These are phyloP conservation scores for Carassius carassius DNA, from an alignment of 2,113 vertebrate species.

Conservation along the genomic window DNA sequence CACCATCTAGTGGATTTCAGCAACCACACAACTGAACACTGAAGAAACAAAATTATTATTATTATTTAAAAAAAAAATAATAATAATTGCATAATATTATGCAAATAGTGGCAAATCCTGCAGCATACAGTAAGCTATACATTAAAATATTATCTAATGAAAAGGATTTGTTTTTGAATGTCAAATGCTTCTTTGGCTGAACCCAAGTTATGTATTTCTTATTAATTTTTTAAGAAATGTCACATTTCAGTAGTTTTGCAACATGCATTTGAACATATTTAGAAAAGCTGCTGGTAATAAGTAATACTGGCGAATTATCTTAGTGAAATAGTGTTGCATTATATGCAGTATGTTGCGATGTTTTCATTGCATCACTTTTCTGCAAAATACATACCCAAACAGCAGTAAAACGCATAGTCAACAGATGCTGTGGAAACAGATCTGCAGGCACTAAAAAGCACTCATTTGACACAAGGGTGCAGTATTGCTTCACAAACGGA, in stretches of 20 bases:
- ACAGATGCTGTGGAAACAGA: conserved; percentile 41
- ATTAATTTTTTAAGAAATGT: background rate
- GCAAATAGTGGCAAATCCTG: background rate
- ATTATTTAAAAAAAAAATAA: no score
- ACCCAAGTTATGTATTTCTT: background rate
- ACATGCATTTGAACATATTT: background rate
- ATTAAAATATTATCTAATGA: background rate
- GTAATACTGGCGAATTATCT: background rate
- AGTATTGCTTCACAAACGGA: conserved; percentile 55
- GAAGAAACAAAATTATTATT: background rate
- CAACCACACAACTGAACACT: background rate
- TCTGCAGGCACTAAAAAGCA: background rate
- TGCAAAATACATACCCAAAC: background rate
- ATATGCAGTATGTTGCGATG: background rate
- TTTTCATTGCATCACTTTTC: conserved; percentile 4
- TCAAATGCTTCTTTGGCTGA: background rate
- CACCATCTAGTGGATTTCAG: conserved; percentile 59
- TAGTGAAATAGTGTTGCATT: background rate
- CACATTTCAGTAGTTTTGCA: background rate
- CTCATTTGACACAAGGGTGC: conserved; percentile 55
- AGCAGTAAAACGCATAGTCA: background rate
- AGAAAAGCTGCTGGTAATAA: background rate
- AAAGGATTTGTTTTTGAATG: background rate
- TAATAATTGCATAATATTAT: background rate
- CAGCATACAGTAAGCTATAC: background rate